These are phyloP conservation scores for Nannoperca obscura DNA, from an alignment of 2,797 vertebrate species.

Conservation along the genomic window DNA sequence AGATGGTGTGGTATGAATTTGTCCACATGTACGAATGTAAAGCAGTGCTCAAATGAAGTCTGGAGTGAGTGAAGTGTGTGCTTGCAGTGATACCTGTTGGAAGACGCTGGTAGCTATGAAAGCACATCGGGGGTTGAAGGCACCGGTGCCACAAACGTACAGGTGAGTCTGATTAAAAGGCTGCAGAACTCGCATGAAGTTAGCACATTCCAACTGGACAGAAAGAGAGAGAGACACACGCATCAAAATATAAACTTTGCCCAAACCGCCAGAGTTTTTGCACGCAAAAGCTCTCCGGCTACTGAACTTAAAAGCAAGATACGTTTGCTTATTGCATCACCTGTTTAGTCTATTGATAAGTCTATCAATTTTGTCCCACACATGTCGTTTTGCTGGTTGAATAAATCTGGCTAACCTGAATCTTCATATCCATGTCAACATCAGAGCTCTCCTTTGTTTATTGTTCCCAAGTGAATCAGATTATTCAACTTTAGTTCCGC, in stretches of 20 bases:
- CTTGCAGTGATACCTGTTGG: slow-evolving; percentile 75
- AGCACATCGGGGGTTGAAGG: slow-evolving; percentile 88
- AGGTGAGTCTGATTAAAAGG: slow-evolving; percentile 88
- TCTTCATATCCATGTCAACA: slow-evolving; percentile 34
- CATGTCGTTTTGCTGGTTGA: neutral
- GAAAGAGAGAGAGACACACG: slow-evolving; percentile 16
- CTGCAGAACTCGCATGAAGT: slow-evolving; percentile 87
- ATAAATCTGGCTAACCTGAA: slow-evolving; percentile 8
- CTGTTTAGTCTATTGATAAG: neutral
- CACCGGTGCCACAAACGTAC: slow-evolving; percentile 88
- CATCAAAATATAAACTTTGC: neutral
- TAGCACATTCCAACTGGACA: slow-evolving; percentile 83
- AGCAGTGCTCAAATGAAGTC: too few relatives aligned
- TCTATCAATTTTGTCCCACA: neutral
- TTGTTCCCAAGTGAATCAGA: slow-evolving; percentile 51
- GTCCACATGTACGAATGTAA: neutral
- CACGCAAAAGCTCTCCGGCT: neutral
- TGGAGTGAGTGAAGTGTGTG: neutral
- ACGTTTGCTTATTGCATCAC: neutral
- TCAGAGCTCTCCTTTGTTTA: slow-evolving; percentile 46
- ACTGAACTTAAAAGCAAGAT: neutral
- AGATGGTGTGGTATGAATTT: neutral
- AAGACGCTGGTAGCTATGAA: slow-evolving; percentile 83
- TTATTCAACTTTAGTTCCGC: slow-evolving; percentile 44
- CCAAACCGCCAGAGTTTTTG: neutral